Conservation (phyloP, 2,113 vertebrate species). For the Tenebrosternarchus preto region DNA sequence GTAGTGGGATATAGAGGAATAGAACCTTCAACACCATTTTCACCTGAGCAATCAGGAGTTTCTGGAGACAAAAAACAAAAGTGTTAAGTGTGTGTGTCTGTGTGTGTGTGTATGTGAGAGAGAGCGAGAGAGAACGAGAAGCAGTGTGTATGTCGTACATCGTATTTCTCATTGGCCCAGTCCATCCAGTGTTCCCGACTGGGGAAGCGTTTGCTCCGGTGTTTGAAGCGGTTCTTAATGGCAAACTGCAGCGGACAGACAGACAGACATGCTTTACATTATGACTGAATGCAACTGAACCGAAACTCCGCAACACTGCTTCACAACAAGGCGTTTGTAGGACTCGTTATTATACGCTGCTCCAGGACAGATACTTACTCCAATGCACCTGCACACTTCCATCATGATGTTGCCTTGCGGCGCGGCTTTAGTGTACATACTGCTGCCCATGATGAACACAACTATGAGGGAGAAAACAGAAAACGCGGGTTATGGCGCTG, state of each 20-base stretch:
- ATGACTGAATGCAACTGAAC: too few species aligned
- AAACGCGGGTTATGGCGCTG: neutral
- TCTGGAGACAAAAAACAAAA: slow-evolving; percentile 69
- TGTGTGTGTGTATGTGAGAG: neutral
- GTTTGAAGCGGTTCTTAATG: slow-evolving; percentile 82
- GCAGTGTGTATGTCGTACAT: slow-evolving; percentile 70
- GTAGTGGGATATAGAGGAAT: slow-evolving; percentile 94
- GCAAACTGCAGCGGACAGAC: slow-evolving; percentile 81
- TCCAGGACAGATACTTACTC: slow-evolving; percentile 75
- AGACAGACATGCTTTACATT: too few species aligned
- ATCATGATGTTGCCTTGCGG: slow-evolving; percentile 89
- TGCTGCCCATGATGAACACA: slow-evolving; percentile 86
- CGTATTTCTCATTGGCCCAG: slow-evolving; percentile 91
- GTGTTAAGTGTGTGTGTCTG: neutral
- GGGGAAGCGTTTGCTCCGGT: slow-evolving; percentile 75
- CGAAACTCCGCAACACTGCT: too few species aligned
- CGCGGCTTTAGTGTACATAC: slow-evolving; percentile 83
- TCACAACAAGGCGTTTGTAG: too few species aligned
- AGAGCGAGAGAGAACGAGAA: neutral
- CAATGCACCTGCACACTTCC: slow-evolving; percentile 82
- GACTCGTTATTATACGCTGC: too few species aligned
- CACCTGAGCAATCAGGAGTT: slow-evolving; percentile 85
- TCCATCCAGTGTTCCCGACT: slow-evolving; percentile 92
- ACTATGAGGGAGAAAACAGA: slow-evolving; percentile 70
- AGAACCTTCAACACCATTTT: slow-evolving; percentile 93